These are phyloP conservation scores for Mormyrops attenuatus DNA, from an alignment of 2,797 vertebrate species.

Conservation along the genomic window DNA sequence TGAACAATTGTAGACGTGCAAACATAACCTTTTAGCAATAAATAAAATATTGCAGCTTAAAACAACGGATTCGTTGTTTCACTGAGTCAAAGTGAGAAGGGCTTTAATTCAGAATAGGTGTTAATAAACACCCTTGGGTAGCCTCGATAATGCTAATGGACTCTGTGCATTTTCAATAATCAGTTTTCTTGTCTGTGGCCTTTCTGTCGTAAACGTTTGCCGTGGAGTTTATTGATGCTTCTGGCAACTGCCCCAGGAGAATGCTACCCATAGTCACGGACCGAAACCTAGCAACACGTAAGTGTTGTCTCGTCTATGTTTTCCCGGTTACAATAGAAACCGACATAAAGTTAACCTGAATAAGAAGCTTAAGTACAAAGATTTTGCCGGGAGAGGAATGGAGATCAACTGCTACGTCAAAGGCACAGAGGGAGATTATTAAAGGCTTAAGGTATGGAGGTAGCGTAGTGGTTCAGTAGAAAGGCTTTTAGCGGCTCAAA, in stretches of 20 bases:
- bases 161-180: constrained; percentile 7
- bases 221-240: not conserved
- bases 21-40: constrained; percentile 8
- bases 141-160: not conserved
- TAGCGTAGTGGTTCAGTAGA: not conserved
- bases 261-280: not conserved
- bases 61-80: not conserved
- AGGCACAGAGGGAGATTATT: not conserved
- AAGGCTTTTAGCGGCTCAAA: not conserved
- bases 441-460: not conserved
- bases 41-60: not conserved
- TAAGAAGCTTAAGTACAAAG: not conserved
- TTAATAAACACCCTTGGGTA: not conserved
- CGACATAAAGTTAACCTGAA: constrained; percentile 9
- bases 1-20: constrained; percentile 21
- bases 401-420: not conserved
- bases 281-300: constrained; percentile 3
- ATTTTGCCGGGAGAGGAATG: not conserved
- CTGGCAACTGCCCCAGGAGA: not conserved
- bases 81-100: not conserved
- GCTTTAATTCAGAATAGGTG: constrained; percentile 15
- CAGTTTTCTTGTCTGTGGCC: not conserved
- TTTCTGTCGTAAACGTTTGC: not conserved
- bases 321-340: constrained; percentile 16
- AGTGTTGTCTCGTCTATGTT: constrained; percentile 13